These are phyloP conservation scores for Theristicus caerulescens DNA, from an alignment of 2,113 vertebrate species.

Conservation along the genomic window DNA sequence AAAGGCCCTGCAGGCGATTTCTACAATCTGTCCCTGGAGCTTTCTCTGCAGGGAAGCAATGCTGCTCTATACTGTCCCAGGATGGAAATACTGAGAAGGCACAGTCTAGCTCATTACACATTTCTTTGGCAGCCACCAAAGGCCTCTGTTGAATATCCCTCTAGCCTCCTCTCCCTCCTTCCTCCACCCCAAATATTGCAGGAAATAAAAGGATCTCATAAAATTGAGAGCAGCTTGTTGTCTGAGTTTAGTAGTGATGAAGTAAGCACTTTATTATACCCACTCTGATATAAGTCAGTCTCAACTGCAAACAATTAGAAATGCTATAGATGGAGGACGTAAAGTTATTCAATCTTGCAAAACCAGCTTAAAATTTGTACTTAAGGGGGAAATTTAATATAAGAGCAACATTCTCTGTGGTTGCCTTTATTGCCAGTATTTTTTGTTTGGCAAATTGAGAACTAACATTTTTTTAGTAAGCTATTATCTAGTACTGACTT, in stretches of 20 bases:
- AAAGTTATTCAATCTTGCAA: neutral
- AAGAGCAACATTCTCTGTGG: neutral
- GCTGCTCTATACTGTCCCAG: neutral
- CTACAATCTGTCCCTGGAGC: neutral
- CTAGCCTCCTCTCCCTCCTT: neutral
- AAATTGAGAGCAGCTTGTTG: neutral
- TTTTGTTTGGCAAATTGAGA: neutral
- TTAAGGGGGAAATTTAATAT: neutral
- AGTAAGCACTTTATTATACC: neutral
- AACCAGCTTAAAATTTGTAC: neutral
- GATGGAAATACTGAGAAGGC: neutral
- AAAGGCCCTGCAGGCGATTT: neutral
- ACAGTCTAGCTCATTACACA: neutral
- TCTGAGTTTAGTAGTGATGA: neutral
- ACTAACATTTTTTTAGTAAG: neutral
- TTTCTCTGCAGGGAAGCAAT: neutral
- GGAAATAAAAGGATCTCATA: neutral
- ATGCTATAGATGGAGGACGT: neutral
- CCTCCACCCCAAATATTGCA: neutral
- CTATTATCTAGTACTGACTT: neutral
- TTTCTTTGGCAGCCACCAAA: neutral
- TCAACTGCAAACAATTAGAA: slow-evolving; percentile 16
- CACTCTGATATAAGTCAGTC: neutral
- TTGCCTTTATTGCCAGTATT: neutral
- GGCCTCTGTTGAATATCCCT: neutral